Percentiles rank a stretch among this genome's conserved stretches.
phyloP scores from a whole-genome alignment of 2,797 vertebrate species.

The Enteromius paludinosus region DNA sequence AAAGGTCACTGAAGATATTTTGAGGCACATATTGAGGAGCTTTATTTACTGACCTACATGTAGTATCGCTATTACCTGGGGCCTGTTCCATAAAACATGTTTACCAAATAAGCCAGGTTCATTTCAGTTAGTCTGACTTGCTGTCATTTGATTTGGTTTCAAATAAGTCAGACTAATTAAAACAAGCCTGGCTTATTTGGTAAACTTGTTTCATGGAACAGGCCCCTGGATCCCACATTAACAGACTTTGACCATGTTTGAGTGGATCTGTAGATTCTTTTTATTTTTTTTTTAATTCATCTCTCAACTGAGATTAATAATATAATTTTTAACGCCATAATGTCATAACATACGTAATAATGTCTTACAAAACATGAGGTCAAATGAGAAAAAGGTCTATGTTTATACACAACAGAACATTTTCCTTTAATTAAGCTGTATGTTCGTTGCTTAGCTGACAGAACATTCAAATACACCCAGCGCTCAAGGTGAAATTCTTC shows the following conservation, averaged over 20 bases:
- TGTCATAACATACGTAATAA: neutral
- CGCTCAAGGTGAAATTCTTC: conserved; percentile 32
- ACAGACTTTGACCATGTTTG: neutral
- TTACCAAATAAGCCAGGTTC: too few relatives aligned
- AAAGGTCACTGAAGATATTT: neutral
- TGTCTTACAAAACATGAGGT: neutral
- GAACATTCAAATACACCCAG: neutral
- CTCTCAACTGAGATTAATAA: conserved; percentile 4
- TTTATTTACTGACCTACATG: neutral
- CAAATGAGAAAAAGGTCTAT: neutral
- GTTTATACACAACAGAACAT: neutral
- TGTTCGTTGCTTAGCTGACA: neutral
- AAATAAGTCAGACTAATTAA: too few relatives aligned
- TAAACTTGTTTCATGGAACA: too few relatives aligned
- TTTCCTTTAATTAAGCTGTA: conserved; percentile 13
- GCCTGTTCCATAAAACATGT: too few relatives aligned
- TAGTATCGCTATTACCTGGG: too few relatives aligned
- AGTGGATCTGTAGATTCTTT: neutral
- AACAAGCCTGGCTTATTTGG: too few relatives aligned
- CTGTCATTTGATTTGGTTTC: too few relatives aligned
- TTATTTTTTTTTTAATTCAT: neutral
- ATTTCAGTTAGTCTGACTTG: too few relatives aligned
- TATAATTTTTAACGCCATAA: neutral
- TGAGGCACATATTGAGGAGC: too few relatives aligned
- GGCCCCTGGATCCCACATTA: neutral